These are phyloP conservation scores for Trachelus tabidus DNA, from an alignment of 2,888 invertebrate species.

Conservation along the genomic window DNA sequence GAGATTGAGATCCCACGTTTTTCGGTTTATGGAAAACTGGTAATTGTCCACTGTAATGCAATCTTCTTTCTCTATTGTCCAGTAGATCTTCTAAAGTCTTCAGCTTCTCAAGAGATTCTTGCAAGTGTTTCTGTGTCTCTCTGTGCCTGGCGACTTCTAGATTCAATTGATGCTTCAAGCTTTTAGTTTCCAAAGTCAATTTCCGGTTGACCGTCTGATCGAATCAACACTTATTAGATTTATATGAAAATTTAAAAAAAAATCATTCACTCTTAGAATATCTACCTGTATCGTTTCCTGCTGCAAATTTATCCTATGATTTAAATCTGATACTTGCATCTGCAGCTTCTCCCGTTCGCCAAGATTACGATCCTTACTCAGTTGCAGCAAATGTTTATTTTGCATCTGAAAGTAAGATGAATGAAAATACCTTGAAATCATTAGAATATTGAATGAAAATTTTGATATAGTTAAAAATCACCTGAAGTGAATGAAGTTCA, in stretches of 20 bases:
- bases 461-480: slow-evolving; percentile 25
- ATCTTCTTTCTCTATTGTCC: slow-evolving; percentile 68
- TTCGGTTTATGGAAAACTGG: slow-evolving; percentile 41
- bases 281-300: slow-evolving; percentile 64
- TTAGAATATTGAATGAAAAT: background rate
- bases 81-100: slow-evolving; percentile 72
- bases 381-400: slow-evolving; percentile 76
- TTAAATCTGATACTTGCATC: slow-evolving; percentile 68
- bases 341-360: slow-evolving; percentile 80
- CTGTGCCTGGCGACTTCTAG: slow-evolving; percentile 77
- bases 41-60: slow-evolving; percentile 51
- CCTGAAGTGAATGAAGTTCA: slow-evolving; percentile 72
- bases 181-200: slow-evolving; percentile 79
- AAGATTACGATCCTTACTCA: slow-evolving; percentile 80
- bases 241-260: background rate
- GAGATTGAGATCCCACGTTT: slow-evolving; percentile 48
- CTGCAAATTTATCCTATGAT: slow-evolving; percentile 60
- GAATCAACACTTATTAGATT: slow-evolving; percentile 50
- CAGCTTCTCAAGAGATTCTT: slow-evolving; percentile 73
- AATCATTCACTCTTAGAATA: background rate
- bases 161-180: slow-evolving; percentile 77
- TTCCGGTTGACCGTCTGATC: slow-evolving; percentile 75
- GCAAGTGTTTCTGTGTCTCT: slow-evolving; percentile 76
- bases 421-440: background rate
- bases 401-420: slow-evolving; percentile 67